Base-by-base conservation (phyloP, 1,140 invertebrate species). In the Neotoxoptera formosana region DNA sequence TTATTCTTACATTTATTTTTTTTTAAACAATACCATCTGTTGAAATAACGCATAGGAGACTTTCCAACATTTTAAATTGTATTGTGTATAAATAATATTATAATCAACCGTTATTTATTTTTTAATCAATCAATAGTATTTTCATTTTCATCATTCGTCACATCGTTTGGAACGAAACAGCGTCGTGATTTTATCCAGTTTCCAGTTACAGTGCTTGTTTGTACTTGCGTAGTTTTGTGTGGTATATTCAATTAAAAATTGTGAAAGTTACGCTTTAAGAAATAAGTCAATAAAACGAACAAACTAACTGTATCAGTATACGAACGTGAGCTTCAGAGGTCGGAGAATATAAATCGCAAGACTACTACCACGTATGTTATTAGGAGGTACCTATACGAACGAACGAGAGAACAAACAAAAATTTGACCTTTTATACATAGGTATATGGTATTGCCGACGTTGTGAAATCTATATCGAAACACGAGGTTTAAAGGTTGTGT, bases 381-480 rank as follows among this genome's bases (percentile, higher is more conserved):
- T 67, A 21, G 51, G 20, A 67, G 17, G 1, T 51, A 76, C 60
- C 30, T 14, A 86, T 47, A 47, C 34, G 21, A 36, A 89, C 51
- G 9, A 56, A 89, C 47, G 48, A 53, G 30, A 53, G n/a, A 89
- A 51, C n/a, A 34, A 89, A 53, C 47, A 89, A 56, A 89, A 89
- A 25, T 30, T 34, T n/a, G 88, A 89, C 88, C n/a, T 89, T 56
- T 87, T 87, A 34, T 87, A 67, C 30, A 53, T 48, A 48, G 7
- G 20, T 83, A n/a, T 86, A 76, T 86, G 6, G 88, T 34, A 36
- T 30, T 41, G 34, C 45, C 21, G 51, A 56, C 51, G 34, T 56
- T 36, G 34, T 89, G 48, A 89, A 56, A 89, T 41, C 88, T 89
- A 89, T 89, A 89, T 36, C 34, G 88, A 88, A 88, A 56, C 48